These are phyloP conservation scores for Xerus inauris DNA, from an alignment of 2,113 vertebrate genomes.

Conservation along the genomic window DNA sequence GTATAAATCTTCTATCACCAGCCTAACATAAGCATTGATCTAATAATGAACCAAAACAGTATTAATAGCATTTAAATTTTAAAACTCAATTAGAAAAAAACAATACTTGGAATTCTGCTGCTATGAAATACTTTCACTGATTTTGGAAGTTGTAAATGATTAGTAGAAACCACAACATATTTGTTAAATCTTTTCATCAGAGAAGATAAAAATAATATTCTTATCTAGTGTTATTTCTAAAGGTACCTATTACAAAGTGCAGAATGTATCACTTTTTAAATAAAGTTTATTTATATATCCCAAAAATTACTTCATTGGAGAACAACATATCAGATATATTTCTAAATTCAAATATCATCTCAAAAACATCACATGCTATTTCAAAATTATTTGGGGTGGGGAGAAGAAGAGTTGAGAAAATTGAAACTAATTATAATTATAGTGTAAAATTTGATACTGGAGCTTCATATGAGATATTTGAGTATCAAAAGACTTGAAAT, in stretches of 20 bases:
- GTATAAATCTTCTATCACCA: not conserved
- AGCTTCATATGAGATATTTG: constrained; percentile 24
- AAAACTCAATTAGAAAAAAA: not conserved
- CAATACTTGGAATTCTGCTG: not conserved
- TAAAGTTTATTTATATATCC: constrained; percentile 13
- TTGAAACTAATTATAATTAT: not conserved
- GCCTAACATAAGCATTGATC: not conserved
- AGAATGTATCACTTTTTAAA: constrained; percentile 3
- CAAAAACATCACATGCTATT: not conserved
- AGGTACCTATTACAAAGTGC: constrained; percentile 22
- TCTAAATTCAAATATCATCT: constrained; percentile 44
- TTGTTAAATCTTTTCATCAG: not conserved
- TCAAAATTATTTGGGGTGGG: constrained; percentile 40
- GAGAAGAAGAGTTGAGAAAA: not conserved
- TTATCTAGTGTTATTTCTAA: constrained; percentile 44
- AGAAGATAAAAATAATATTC: not conserved
- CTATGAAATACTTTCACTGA: constrained; percentile 13
- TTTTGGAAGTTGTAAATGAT: constrained; percentile 22
- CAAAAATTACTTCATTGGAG: constrained; percentile 42
- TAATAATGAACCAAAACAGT: constrained; percentile 17
- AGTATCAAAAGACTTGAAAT: constrained; percentile 11
- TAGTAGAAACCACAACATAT: constrained; percentile 5
- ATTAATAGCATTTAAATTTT: constrained; percentile 1
- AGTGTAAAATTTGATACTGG: not conserved
- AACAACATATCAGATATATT: constrained; percentile 8